Evolutionary conservation across 2,888 invertebrate species (phyloP).

Genomic region (Limnephilus marmoratus): DNA sequence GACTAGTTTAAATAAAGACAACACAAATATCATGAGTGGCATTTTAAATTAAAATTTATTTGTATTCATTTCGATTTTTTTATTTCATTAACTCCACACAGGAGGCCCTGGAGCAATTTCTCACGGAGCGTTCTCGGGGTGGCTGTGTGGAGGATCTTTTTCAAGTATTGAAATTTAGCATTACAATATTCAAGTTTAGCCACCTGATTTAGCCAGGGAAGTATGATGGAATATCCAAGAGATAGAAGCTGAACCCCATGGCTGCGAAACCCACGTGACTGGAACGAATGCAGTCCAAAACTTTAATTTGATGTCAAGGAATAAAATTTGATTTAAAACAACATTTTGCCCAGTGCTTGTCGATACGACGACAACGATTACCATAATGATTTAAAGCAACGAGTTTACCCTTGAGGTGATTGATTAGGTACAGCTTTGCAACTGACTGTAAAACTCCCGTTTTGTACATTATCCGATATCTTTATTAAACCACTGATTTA

Average conservation of each 20-base stretch:
- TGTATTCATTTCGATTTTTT: too few species aligned
- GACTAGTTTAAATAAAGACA: too few species aligned
- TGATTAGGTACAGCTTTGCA: neutral
- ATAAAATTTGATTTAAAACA: neutral
- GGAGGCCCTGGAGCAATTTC: too few species aligned
- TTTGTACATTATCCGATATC: neutral
- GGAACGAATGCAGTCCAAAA: neutral
- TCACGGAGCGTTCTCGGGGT: too few species aligned
- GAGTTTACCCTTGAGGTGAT: neutral
- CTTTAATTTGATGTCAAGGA: too few species aligned
- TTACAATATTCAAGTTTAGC: neutral
- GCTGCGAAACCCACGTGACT: neutral
- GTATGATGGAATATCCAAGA: neutral
- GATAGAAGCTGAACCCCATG: neutral
- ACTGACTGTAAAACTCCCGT: neutral
- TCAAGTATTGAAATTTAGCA: too few species aligned
- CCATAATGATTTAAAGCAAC: neutral
- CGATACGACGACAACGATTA: neutral
- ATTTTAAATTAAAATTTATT: too few species aligned
- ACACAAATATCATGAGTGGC: too few species aligned
- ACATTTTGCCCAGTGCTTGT: neutral
- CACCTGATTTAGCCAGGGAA: neutral
- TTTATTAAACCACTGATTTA: neutral
- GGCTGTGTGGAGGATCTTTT: too few species aligned
- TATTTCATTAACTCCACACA: too few species aligned